Percentiles rank a stretch among this genome's conserved stretches.
Conservation (phyloP, 2,888 invertebrate species). For the Carterocephalus palaemon region DNA sequence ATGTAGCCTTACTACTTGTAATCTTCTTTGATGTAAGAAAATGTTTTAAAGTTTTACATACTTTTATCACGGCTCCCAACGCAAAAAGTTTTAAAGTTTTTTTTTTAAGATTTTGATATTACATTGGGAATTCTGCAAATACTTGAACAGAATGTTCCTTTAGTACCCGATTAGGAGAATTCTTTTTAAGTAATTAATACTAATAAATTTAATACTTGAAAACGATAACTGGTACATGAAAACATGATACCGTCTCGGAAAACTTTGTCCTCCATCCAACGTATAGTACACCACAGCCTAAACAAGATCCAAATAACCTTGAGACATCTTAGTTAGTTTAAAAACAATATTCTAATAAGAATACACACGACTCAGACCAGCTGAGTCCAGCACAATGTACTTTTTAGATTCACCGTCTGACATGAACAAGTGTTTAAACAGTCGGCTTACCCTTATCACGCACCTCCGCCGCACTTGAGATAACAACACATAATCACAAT, state of each 20-base stretch:
- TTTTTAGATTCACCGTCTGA: slow-evolving; percentile 40
- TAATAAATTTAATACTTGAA: no score
- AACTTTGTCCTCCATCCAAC: no score
- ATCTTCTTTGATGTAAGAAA: no score
- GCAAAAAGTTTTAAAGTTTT: no score
- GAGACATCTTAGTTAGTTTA: slow-evolving; percentile 11
- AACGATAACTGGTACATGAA: slow-evolving; percentile 23
- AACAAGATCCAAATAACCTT: slow-evolving; percentile 7
- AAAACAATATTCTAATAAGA: slow-evolving; percentile 34
- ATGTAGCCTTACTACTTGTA: no score
- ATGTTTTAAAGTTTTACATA: no score
- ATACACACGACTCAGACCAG: slow-evolving; percentile 31
- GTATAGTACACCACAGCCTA: slow-evolving; percentile 1
- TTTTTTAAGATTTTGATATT: no score
- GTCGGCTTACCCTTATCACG: slow-evolving; percentile 70
- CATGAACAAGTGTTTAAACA: slow-evolving; percentile 46
- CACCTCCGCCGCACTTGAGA: slow-evolving; percentile 58
- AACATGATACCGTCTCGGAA: slow-evolving; percentile 15
- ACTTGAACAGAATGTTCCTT: no score
- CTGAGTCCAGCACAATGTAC: slow-evolving; percentile 12
- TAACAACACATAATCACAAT: slow-evolving; percentile 73
- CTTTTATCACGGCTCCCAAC: no score
- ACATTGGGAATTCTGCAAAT: no score
- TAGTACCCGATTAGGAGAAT: no score
- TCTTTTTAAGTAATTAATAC: no score